phyloP scores from a whole-genome alignment of 2,888 invertebrate species.

The Zygogramma bicolorata region DNA sequence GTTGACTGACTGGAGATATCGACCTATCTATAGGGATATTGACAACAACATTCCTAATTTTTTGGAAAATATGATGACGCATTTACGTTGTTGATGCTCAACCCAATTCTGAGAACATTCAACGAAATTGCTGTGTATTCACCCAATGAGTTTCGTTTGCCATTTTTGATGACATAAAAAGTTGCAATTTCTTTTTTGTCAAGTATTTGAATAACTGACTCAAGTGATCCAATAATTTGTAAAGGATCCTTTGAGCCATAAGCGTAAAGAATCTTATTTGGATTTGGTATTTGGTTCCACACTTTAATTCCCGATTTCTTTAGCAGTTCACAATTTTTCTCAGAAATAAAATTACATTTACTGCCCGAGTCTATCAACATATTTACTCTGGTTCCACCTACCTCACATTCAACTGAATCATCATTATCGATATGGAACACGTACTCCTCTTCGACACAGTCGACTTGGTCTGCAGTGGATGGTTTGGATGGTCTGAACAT shows the following conservation, averaged over 20 bases:
- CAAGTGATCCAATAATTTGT: constrained; percentile 43
- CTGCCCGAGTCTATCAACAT: neutral
- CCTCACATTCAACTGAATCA: constrained; percentile 11
- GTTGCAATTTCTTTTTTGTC: constrained; percentile 27
- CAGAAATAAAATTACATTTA: neutral
- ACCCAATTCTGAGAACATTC: constrained; percentile 25
- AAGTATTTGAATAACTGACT: constrained; percentile 32
- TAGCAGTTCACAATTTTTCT: constrained; percentile 33
- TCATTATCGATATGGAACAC: constrained; percentile 32
- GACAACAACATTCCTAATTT: constrained; percentile 29
- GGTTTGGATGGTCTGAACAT: neutral
- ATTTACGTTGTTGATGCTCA: constrained; percentile 5
- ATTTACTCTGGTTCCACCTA: constrained; percentile 40
- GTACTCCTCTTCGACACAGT: constrained; percentile 15
- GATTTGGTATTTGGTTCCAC: constrained; percentile 10
- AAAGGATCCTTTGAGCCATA: constrained; percentile 35
- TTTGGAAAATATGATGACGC: constrained; percentile 28
- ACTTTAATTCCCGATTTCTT: constrained; percentile 23
- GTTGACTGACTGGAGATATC: constrained; percentile 42
- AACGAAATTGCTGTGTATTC: constrained; percentile 36
- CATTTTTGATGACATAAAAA: constrained; percentile 42
- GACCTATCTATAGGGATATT: constrained; percentile 37
- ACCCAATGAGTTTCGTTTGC: constrained; percentile 34
- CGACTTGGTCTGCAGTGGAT: neutral
- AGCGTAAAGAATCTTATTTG: neutral